Evolutionary conservation across 2,113 vertebrate species (phyloP).

Genomic region (Entomyzon cyanotis): DNA sequence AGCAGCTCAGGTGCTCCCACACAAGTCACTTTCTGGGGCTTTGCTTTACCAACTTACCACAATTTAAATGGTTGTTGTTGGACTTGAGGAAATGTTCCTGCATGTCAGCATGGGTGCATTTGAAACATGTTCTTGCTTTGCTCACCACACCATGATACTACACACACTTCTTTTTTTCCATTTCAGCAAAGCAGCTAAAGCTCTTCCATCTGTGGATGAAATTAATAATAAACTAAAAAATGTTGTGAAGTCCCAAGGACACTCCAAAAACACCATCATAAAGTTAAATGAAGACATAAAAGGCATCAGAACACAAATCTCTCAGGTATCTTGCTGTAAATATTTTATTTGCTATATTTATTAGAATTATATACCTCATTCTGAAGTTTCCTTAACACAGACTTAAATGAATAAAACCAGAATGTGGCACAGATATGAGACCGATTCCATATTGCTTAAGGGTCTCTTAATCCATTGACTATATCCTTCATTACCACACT

Average conservation of each 20-base stretch:
- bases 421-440: background rate
- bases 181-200: slow-evolving; percentile 75
- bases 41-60: background rate
- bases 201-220: slow-evolving; percentile 58
- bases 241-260: slow-evolving; percentile 64
- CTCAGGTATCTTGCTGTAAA: slow-evolving; percentile 67
- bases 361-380: background rate
- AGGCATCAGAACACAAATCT: slow-evolving; percentile 42
- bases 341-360: background rate
- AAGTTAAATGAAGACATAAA: slow-evolving; percentile 48
- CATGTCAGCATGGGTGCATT: background rate
- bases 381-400: background rate
- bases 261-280: slow-evolving; percentile 59
- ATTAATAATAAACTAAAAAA: slow-evolving; percentile 66
- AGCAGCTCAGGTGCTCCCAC: background rate
- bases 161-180: background rate
- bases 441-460: background rate
- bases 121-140: background rate
- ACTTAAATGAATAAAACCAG: background rate
- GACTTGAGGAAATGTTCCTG: background rate
- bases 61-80: background rate
- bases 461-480: background rate
- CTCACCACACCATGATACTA: background rate
- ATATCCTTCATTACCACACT: background rate
- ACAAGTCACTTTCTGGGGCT: background rate